phyloP scores from a whole-genome alignment of 1,140 invertebrate species.

The Drosophila orosa region DNA sequence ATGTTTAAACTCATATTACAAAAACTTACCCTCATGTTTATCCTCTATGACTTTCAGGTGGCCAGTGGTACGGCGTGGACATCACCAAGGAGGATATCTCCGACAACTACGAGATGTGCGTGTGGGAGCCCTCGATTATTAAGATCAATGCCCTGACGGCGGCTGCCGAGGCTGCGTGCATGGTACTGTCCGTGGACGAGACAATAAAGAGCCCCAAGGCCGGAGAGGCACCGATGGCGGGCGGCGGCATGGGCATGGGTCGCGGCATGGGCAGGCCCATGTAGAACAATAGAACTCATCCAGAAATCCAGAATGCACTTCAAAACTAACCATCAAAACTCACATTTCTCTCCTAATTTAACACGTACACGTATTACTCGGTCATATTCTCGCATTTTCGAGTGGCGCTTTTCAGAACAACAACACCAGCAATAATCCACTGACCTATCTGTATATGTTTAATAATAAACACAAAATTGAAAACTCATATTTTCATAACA shows the following conservation, averaged over 20 bases:
- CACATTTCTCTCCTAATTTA: conserved; percentile 68
- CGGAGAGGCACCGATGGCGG: conserved; percentile 85
- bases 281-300: conserved; percentile 53
- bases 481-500: conserved; percentile 68
- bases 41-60: conserved; percentile 72
- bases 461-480: conserved; percentile 58
- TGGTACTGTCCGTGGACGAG: conserved; percentile 98
- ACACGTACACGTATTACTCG: conserved; percentile 73
- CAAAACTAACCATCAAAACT: conserved; percentile 49
- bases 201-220: conserved; percentile 97
- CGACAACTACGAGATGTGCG: conserved; percentile 96
- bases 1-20: neutral
- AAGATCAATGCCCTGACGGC: conserved; percentile 98
- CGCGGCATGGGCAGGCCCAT: conserved; percentile 90
- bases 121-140: conserved; percentile 99
- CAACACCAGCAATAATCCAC: conserved; percentile 53
- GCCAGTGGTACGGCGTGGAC: conserved; percentile 98
- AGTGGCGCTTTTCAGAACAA: conserved; percentile 37
- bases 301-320: conserved; percentile 30
- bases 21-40: neutral
- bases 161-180: conserved; percentile 97
- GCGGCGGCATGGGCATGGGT: conserved; percentile 85
- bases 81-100: conserved; percentile 96
- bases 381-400: conserved; percentile 50
- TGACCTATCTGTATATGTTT: conserved; percentile 69